A percentile compares a stretch with the other conserved stretches of the same genome.
phyloP scores from a whole-genome alignment of 2,797 vertebrate species.

The Sebastes itinus region DNA sequence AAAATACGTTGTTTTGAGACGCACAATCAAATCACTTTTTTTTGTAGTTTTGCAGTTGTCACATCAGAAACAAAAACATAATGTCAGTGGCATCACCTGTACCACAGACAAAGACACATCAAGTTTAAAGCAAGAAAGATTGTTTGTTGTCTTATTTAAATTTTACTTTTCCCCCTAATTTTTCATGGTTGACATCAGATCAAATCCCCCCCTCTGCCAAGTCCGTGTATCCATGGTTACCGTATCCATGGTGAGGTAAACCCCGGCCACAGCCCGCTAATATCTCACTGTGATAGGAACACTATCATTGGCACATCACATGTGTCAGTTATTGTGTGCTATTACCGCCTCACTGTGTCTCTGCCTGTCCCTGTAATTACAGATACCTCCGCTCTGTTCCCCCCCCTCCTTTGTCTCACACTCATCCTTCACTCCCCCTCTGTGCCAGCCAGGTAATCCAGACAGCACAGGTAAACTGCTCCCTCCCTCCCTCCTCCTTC shows the following conservation, averaged over 20 bases:
- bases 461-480: slow-evolving; percentile 31
- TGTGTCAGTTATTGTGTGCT: slow-evolving; percentile 63
- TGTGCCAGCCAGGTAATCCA: slow-evolving; percentile 54
- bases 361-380: slow-evolving; percentile 71
- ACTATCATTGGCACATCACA: slow-evolving; percentile 70
- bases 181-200: background rate
- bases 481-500: background rate
- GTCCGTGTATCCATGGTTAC: slow-evolving; percentile 5
- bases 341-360: slow-evolving; percentile 64
- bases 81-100: background rate
- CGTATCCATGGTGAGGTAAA: background rate
- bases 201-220: background rate
- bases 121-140: background rate
- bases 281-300: slow-evolving; percentile 32
- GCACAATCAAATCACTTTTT: background rate
- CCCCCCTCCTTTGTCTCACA: slow-evolving; percentile 50
- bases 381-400: slow-evolving; percentile 52
- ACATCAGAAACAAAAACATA: background rate
- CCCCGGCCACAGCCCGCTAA: background rate
- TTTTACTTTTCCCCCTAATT: background rate
- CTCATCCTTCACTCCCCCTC: slow-evolving; percentile 27
- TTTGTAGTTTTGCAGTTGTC: background rate
- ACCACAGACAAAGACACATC: background rate
- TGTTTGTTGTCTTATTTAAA: background rate
- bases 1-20: background rate